Base-by-base conservation (phyloP, 2,113 vertebrate species). In the Caranx melampygus region DNA sequence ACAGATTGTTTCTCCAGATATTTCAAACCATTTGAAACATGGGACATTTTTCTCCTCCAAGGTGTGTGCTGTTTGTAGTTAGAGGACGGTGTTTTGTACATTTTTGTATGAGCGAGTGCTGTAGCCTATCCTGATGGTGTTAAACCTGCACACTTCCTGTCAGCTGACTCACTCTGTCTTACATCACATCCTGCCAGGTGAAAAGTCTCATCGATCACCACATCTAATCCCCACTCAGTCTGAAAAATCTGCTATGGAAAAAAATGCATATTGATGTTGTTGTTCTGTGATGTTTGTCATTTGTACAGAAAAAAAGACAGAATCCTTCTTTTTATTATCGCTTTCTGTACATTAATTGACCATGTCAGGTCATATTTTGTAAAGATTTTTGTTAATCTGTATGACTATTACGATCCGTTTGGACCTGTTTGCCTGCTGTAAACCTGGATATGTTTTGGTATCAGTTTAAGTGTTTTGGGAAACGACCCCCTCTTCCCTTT, bases 101-200 rank as follows among this genome's bases (percentile, higher is more conserved):
- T 98, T 98, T 98, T 98, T 98, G 97, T 98, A 98, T 96, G 94
- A 97, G 94, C 92, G 96, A 96, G 96, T 98, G 97, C 95, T 95
- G 96, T 99, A 96, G 96, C 95, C 96, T 96, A 95, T 93, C 95
- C 95, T 95, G 92, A 95, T 75, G 75, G 94, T 92, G 94, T 96
- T 94, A 93, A 94, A 95, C 96, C 96, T 94, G 87, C 96, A 95
- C 96, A 96, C 94, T 95, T 95, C 95, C 96, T 95, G 94, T 95
- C 95, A 93, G 95, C 82, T 71, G 95, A 96, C 95, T 95, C 94
- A 94, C 94, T 95, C 94, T 94, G 94, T 97, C 96, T 95, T 94
- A 95, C 94, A 96, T 96, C 91, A 90, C 89, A 92, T 91, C 87
- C 84, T 84, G 90, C 85, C 83, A 81, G 92, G 82, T 89, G 89